Evolutionary conservation across 2,797 vertebrate species (phyloP).

Genomic region (Sparus aurata): DNA sequence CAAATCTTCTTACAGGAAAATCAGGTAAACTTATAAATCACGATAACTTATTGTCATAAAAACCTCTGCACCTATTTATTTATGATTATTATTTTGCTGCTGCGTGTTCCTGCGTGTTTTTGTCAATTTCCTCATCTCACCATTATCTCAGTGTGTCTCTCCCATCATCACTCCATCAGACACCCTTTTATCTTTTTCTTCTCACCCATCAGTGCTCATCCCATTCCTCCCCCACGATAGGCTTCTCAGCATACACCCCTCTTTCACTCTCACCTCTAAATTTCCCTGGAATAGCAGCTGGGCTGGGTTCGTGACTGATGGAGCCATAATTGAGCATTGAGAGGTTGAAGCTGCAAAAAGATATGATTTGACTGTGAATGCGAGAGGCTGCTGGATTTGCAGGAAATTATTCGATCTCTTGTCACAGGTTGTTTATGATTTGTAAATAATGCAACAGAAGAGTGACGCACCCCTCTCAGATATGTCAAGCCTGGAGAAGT

Average conservation of each 20-base stretch:
- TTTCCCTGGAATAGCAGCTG: neutral
- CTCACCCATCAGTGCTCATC: slow-evolving; percentile 4
- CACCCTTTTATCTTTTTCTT: slow-evolving; percentile 10
- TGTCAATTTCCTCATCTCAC: neutral
- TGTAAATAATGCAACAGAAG: too few relatives aligned
- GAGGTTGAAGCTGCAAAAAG: neutral
- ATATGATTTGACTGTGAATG: too few relatives aligned
- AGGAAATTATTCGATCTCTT: too few relatives aligned
- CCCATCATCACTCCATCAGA: neutral
- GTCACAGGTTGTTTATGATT: too few relatives aligned
- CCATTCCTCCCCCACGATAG: neutral
- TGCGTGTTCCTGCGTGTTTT: neutral
- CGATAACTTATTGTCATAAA: too few relatives aligned
- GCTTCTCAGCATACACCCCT: neutral
- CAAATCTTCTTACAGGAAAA: neutral
- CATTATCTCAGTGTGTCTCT: neutral
- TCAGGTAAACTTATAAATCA: neutral
- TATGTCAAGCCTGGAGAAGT: too few relatives aligned
- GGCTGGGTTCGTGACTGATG: neutral
- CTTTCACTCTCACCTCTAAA: neutral
- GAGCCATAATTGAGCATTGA: neutral
- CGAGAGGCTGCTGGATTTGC: too few relatives aligned
- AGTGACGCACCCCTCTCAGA: too few relatives aligned
- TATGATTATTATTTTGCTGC: neutral
- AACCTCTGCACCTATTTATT: neutral